These are phyloP conservation scores for Trachelipus rathkii DNA, from an alignment of 1,140 invertebrate species.

Conservation along the genomic window DNA sequence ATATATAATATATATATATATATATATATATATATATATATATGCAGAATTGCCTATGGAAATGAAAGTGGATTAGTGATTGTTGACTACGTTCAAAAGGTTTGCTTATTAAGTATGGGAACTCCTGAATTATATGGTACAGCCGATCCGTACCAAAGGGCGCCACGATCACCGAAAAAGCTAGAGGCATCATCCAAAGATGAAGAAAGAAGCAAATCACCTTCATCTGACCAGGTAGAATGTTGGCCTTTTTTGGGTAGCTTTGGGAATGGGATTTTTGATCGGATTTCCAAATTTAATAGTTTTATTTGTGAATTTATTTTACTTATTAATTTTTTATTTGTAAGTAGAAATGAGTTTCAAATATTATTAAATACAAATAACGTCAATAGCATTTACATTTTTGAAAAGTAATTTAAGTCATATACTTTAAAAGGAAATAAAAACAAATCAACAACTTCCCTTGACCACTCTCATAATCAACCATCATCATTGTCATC, in stretches of 20 bases:
- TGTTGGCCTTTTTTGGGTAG: no score
- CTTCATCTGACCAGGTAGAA: conserved; percentile 42
- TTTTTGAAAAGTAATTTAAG: no score
- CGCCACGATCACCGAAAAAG: conserved; percentile 74
- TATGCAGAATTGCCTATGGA: conserved; percentile 86
- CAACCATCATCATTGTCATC: no score
- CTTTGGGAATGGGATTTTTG: not conserved
- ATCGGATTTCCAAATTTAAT: not conserved
- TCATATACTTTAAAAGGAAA: no score
- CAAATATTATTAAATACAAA: no score
- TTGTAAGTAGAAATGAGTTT: no score
- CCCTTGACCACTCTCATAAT: no score
- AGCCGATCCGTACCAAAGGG: conserved; percentile 80
- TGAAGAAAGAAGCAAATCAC: conserved; percentile 43
- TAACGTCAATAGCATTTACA: no score
- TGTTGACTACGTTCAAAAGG: conserved; percentile 88
- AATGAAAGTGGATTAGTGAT: conserved; percentile 91
- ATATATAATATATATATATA: not conserved
- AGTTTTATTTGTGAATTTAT: not conserved
- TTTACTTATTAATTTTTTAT: no score
- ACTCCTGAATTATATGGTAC: conserved; percentile 81
- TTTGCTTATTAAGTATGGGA: conserved; percentile 76
- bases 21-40: conserved; percentile 17
- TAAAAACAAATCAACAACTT: no score
- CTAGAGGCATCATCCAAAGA: conserved; percentile 45